Evolutionary conservation across 2,888 invertebrate genomes (phyloP), one percentile per base, ranked within the genome.

Genomic region (Parnassius glacialis): DNA sequence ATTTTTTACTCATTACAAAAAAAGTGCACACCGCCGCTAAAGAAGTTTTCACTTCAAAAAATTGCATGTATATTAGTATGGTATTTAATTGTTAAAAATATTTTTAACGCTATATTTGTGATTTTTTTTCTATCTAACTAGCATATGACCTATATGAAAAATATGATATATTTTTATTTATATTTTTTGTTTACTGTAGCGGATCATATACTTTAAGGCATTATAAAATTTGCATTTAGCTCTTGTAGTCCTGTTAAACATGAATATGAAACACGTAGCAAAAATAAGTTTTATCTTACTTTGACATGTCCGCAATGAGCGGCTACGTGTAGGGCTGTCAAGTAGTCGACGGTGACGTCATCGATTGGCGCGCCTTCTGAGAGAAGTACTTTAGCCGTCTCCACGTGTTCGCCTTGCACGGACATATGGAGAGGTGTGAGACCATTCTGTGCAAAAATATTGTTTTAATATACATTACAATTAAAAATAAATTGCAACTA

Each of bases 381-480:
- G 11, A 99, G 93, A 9, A 99, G 93, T 57, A 98, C 96, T 59
- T 97, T 93, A 7, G 99, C 99, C 64, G 98, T 97, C 85, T 98
- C 98, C 69, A 98, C 98, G 84, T 99, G 99, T 88, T 99, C 99
- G 67, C 99, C 99, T 89, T 99, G 99, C 58, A 98, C 97, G 65
- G 99, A 97, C 99, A 99, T 99, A 91, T 99, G 99, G 70, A 99
- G 93, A 50, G 99, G 98, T n/a, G 98, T 97, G 70, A 99, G 92
- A 12, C 99, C 97, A 80, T 97, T 97, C 94, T 95, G 83, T 2
- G 85, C 83, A 61, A 0, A 64, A 57, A 59, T 45, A 41, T 51
- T 45, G 25, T 16, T 52, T 13, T 34, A n/a, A 9, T 25, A 60
- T 45, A 10, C 42, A 16, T 16, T 7, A 3, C 12, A 9, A 7